Evolutionary conservation across 2,113 vertebrate genomes (phyloP), one percentile per base, ranked within the genome.

Genomic region (Peromyscus californicus): DNA sequence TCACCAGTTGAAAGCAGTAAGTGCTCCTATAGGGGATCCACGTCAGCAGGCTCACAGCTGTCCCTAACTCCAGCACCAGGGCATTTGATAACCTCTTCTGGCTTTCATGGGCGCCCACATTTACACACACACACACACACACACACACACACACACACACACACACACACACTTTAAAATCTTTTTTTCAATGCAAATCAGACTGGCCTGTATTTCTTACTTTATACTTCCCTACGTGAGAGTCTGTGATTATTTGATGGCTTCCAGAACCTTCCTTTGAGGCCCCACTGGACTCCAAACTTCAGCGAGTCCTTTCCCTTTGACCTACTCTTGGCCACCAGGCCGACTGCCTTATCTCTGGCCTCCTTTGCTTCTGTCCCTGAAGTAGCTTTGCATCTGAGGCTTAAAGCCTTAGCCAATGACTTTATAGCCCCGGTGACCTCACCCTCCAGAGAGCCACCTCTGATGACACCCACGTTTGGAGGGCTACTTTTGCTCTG

Each of bases 401-500:
- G 3, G 29, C 24, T 16, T 3, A 7, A 36, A 36, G 26, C 39
- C 39, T 80, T 80, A 31, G 61, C 54, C 39, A 72, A 42, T 0
- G 10, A 39, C 19, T 9, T 31, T 70, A 42, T 42, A 67, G 22
- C 10, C 9, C 39, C 26, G 5, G 69, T 17, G 48, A 36, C 36
- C 22, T 89, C 10, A 74, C 1, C 51, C 69, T 59, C 39, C n/a
- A 16, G 85, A n/a, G 33, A 70, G 36, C 67, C 1, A 15, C 51
- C 45, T 33, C 42, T 36, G 48, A 48, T 15, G 78, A 11, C 42
- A 33, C 59, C 10, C 0, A 3, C 7, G 36, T 51, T 72, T 16
- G 42, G 15, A 5, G 0, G 1, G 57, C 22, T 22, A 0, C 57
- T 54, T 78, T 74, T n/a, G 33, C 13, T 7, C 31, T 59, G 63